A percentile compares a stretch with the other conserved stretches of the same genome.
phyloP scores from a whole-genome alignment of 2,797 vertebrate genomes.

The Sternarchorhynchus goeldii region DNA sequence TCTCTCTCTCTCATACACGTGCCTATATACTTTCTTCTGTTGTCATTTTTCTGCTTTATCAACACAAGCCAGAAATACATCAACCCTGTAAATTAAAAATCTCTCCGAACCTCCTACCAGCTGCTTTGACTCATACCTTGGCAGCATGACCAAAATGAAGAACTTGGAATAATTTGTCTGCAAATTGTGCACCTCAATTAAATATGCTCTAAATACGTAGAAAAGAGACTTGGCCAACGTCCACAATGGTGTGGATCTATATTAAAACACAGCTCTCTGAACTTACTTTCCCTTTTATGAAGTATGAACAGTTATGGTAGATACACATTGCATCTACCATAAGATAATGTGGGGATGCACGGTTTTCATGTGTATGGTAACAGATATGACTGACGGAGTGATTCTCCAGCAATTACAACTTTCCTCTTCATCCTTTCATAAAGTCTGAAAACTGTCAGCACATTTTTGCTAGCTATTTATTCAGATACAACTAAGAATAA shows the following conservation, averaged over 20 bases:
- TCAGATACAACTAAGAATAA: too few species aligned
- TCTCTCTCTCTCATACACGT: constrained; percentile 7
- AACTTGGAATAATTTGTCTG: constrained; percentile 38
- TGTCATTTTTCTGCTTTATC: too few species aligned
- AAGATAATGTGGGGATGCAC: too few species aligned
- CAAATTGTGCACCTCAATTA: constrained; percentile 44
- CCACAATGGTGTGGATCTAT: constrained; percentile 26
- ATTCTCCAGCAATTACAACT: too few species aligned
- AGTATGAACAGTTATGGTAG: too few species aligned
- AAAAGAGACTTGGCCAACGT: constrained; percentile 15
- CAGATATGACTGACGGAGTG: too few species aligned
- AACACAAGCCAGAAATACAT: constrained; percentile 22
- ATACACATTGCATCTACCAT: too few species aligned
- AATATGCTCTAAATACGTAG: constrained; percentile 44
- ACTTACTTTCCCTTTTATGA: constrained; percentile 14
- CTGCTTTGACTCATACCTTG: constrained; percentile 14
- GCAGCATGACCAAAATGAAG: constrained; percentile 13
- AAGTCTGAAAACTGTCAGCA: too few species aligned
- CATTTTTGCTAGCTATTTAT: too few species aligned
- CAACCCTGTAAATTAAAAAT: constrained; percentile 46
- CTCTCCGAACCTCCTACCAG: constrained; percentile 32
- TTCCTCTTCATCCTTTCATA: too few species aligned
- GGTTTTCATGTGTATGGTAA: too few species aligned
- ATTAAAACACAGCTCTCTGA: constrained; percentile 4
- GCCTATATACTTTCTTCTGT: background rate